Base-by-base conservation (phyloP, 1,140 invertebrate genomes). In the Brachionus manjavacas region DNA sequence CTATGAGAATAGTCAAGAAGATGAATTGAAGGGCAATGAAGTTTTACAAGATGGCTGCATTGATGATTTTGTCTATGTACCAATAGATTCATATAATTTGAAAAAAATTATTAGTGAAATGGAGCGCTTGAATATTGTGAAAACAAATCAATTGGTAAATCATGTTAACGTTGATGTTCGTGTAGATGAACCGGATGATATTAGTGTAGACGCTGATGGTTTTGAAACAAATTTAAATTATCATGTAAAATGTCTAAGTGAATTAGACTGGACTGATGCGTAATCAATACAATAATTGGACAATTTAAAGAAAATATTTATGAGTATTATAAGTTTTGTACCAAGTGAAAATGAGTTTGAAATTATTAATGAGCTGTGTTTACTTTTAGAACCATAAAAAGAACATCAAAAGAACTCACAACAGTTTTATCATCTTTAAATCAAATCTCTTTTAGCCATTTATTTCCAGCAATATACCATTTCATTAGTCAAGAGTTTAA, bases 201-300 rank as follows among this genome's bases (percentile, higher is more conserved):
- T 20, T 14, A 20, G 23, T 60, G 55, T 16, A 60, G 8, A 11
- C 9, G 55, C 55, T 60, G 55, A 60, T 60, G 23, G 16, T 2
- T 16, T 16, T 60, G 2, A 60, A 60, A 60, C 55, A 60, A 60
- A 60, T 60, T 60, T 60, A 60, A 60, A 60, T 60, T 60, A 60
- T 60, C 55, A 11, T 60, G 55, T 60, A 60, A 60, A 60, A 60
- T 16, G 55, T 60, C 55, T 60, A 20, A 60, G 55, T 16, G 55
- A 60, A 60, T 60, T 60, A 60, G 55, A 60, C n/a, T 60, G 4
- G 55, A 60, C 55, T 60, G n/a, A 60, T 60, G 55, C 20, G 55
- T 60, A 60, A 60, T 60, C n/a, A 60, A 60, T 60, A 60, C 55
- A 60, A 60, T 60, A 60, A 60, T 60, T 60, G 55, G 55, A 60